A percentile compares a stretch with the other conserved stretches of the same genome.
These are phyloP conservation scores for Drosophila pectinifera DNA, from an alignment of 1,140 invertebrate genomes.

Conservation along the genomic window DNA sequence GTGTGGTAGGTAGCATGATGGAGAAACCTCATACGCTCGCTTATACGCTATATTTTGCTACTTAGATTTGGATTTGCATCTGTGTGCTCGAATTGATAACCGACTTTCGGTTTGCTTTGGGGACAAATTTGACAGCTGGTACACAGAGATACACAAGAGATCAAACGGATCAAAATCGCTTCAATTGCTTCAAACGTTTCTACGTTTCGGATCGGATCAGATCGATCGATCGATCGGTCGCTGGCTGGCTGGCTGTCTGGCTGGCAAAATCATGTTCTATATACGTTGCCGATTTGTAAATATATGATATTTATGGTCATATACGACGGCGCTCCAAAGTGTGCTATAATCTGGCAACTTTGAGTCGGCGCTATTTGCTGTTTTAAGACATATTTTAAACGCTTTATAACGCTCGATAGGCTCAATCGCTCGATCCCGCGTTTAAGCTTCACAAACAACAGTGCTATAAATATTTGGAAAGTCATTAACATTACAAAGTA, in stretches of 20 bases:
- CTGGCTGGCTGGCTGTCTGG: slow-evolving; percentile 13
- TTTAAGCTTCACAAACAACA: slow-evolving; percentile 77
- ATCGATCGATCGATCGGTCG: slow-evolving; percentile 35
- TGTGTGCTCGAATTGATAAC: slow-evolving; percentile 45
- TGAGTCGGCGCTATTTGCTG: slow-evolving; percentile 57
- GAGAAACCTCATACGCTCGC: slow-evolving; percentile 61
- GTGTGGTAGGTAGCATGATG: slow-evolving; percentile 67
- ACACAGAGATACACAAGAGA: slow-evolving; percentile 33
- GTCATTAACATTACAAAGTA: slow-evolving; percentile 76
- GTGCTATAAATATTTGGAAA: slow-evolving; percentile 82
- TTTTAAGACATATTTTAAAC: slow-evolving; percentile 35
- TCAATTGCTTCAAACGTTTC: slow-evolving; percentile 39
- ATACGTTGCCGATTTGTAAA: slow-evolving; percentile 50
- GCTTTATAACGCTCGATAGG: slow-evolving; percentile 61
- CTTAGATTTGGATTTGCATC: slow-evolving; percentile 51
- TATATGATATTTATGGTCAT: slow-evolving; percentile 45
- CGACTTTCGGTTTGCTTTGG: slow-evolving; percentile 22
- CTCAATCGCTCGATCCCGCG: slow-evolving; percentile 63
- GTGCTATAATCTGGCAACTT: slow-evolving; percentile 55
- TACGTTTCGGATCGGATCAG: slow-evolving; percentile 28
- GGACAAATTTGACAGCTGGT: slow-evolving; percentile 60
- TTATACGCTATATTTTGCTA: slow-evolving; percentile 57
- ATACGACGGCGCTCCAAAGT: slow-evolving; percentile 51
- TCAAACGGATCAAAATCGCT: slow-evolving; percentile 45
- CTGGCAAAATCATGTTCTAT: slow-evolving; percentile 63